Evolutionary conservation across 2,888 invertebrate genomes (phyloP).

Genomic region (Agrilus cyanescens): DNA sequence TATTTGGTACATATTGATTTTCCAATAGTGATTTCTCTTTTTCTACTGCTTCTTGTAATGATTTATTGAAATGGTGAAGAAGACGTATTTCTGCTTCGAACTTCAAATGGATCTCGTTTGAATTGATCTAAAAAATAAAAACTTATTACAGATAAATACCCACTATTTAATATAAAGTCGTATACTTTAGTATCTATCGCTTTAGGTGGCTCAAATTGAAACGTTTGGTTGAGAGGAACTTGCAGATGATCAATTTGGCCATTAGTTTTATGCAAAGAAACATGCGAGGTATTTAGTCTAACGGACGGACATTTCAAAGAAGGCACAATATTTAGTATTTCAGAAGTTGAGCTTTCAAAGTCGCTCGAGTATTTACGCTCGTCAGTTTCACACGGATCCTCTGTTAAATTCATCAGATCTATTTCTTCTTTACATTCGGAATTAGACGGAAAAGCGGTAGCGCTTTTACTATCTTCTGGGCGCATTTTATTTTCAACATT

Average conservation of each 20-base stretch:
- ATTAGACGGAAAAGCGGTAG: background rate
- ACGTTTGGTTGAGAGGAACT: too few relatives aligned
- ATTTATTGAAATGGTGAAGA: constrained; percentile 48
- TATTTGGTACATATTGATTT: constrained; percentile 9
- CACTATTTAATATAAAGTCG: too few relatives aligned
- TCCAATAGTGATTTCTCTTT: constrained; percentile 29
- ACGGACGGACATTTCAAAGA: constrained; percentile 9
- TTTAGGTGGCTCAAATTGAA: too few relatives aligned
- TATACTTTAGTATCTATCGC: background rate
- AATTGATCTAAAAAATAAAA: constrained; percentile 22
- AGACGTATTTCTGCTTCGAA: constrained; percentile 49
- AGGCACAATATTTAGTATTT: constrained; percentile 1
- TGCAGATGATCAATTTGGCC: too few relatives aligned
- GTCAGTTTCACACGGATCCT: background rate
- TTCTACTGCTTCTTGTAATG: constrained; percentile 45
- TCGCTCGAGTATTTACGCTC: constrained; percentile 7
- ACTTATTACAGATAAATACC: too few relatives aligned
- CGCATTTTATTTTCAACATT: too few relatives aligned
- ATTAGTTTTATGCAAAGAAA: background rate
- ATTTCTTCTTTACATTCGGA: background rate
- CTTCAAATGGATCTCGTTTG: constrained; percentile 44
- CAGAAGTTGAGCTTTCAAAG: constrained; percentile 4
- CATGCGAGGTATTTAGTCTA: constrained; percentile 5
- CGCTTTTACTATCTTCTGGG: too few relatives aligned
- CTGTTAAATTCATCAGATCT: background rate